Base-by-base conservation (phyloP, 1,140 invertebrate genomes). In the Asobara japonica region DNA sequence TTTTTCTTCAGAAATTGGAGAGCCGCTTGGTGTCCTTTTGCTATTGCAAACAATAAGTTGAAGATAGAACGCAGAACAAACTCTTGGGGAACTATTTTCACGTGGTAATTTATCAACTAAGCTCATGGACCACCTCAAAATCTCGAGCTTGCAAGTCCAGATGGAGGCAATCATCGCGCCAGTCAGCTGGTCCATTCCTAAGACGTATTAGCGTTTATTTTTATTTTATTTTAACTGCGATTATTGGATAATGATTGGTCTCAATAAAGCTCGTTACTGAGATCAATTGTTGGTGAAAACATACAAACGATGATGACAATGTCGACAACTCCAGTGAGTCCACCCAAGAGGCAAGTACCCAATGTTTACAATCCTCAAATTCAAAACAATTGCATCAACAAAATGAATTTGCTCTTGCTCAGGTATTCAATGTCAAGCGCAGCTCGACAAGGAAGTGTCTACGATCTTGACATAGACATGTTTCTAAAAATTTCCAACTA, bases 401-500 rank as follows among this genome's bases (percentile, higher is more conserved):
- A 27, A 25, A 62, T 62, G 29, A 62, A 29, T 62, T 62, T 2
- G 11, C 31, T 31, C 27, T 62, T 30, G 11, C n/a, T 16, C 29
- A 62, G 60, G 27, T 62, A 29, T 16, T 62, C 60, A 31, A 62
- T 70, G 25, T 27, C 51, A 38, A 27, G 18, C 36, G 56, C n/a
- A 27, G 64, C 70, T 41, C 41, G 85, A 33, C 84, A 86, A 65
- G 82, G 83, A 27, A 93, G 92, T 79, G 87, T 92, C 25, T 85
- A 88, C 70, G 89, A 89, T 77, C 91, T 94, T 78, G 92, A 93
- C 71, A 91, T 92, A 60, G 92, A 93, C 76, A 92, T 93, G 86
- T 94, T 92, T 81, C 84, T 94, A 30, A 95, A 94, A 88, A 92
- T 93, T 36, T 92, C 92, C 7, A 95, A 95, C 86, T 97, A 97